Evolutionary conservation across 2,888 invertebrate genomes (phyloP), one percentile per base, ranked within the genome.

Genomic region (Artemia sinica): DNA sequence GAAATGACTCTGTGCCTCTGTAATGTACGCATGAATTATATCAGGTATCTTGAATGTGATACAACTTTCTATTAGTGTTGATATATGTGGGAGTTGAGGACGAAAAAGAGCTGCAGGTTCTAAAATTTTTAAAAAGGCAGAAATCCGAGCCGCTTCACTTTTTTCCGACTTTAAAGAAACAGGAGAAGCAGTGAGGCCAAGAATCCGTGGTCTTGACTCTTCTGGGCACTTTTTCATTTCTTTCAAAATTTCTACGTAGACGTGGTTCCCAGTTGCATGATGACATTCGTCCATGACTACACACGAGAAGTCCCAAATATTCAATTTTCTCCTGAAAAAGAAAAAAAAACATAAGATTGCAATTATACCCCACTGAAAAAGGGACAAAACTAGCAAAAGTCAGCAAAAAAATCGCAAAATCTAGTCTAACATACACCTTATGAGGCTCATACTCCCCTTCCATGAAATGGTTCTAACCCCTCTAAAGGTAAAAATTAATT

Each of bases 251-350:
- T 67, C 49, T 8, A 13, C 49, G 14, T 67, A 67, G 48, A 18
- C 13, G n/a, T 67, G 67, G 14, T 12, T 18, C 18, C 67, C 67
- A 67, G 13, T n/a, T 9, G 67, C 67, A 50, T 67, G 67, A 18
- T 67, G 67, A 50, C 67, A 67, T 12, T 67, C 67, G 49, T 67
- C 67, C 13, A 67, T 49, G n/a, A 67, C 67, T 12, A 67, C 18
- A 12, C 67, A 67, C 2, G 67, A 67, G 10, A 67, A 67, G 49
- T 48, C 8, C 7, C n/a, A 50, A 11, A 67, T 18, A 2, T 12
- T n/a, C 14, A 67, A 50, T 8, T 49, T 18, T n/a, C 49, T 67
- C 67, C 67, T 67, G 49, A 8, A 58, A 58, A 58, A 58, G 58
- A 58, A n/a, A 58, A 8, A 41, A 41, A 41, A 6, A 41, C 6